Conservation (phyloP, 2,797 vertebrate genomes). For the Muscicapa striata region DNA sequence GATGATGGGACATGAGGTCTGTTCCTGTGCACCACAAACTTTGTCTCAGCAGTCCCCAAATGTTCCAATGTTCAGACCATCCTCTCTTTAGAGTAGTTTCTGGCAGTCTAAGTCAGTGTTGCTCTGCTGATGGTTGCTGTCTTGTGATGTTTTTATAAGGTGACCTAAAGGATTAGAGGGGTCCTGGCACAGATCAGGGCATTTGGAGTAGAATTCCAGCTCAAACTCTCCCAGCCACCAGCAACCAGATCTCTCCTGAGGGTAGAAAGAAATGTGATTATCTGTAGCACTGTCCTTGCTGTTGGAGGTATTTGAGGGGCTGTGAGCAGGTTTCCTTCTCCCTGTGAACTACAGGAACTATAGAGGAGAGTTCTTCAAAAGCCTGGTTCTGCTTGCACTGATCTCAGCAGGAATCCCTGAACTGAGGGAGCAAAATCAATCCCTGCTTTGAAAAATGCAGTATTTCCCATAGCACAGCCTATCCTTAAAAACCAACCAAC, state of each 20-base stretch:
- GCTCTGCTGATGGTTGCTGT: background rate
- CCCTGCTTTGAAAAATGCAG: background rate
- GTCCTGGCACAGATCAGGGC: background rate
- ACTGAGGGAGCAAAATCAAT: slow-evolving; percentile 25
- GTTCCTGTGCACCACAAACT: background rate
- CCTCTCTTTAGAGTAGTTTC: background rate
- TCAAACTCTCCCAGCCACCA: background rate
- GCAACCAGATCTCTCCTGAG: background rate
- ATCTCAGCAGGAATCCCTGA: slow-evolving; percentile 25
- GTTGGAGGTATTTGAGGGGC: background rate
- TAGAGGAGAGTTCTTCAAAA: background rate
- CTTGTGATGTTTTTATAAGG: background rate
- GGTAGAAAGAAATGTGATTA: background rate
- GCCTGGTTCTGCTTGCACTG: background rate
- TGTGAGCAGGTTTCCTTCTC: background rate
- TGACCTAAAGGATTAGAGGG: background rate
- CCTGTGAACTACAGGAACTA: background rate
- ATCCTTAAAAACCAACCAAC: background rate
- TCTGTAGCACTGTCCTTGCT: background rate
- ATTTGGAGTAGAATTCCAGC: background rate
- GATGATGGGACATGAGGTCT: background rate
- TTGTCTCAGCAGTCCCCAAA: background rate
- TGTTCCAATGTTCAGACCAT: background rate
- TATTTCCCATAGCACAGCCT: background rate
- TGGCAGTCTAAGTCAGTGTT: background rate